These are phyloP conservation scores for Dendronephthya gigantea DNA, from an alignment of 64 coral and sea anemone species.

Conservation along the genomic window DNA sequence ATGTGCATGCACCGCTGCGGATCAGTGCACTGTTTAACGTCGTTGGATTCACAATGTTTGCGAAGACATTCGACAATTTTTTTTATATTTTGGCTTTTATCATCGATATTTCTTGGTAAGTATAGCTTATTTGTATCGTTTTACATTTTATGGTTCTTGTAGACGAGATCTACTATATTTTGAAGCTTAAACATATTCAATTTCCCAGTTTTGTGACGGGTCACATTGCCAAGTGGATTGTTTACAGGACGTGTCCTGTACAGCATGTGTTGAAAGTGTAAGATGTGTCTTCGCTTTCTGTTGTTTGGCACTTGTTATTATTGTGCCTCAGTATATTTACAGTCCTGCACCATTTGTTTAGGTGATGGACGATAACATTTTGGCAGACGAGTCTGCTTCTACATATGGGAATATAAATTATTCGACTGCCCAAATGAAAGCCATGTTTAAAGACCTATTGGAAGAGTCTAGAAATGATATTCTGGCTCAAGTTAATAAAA, in stretches of 20 bases:
- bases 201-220: not conserved
- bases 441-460: not conserved
- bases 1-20: not conserved
- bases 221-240: no score
- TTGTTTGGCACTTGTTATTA: not conserved
- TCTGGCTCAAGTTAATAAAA: not conserved
- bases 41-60: not conserved
- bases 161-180: not conserved
- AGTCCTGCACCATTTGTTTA: not conserved
- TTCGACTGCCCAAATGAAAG: not conserved
- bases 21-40: not conserved
- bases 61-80: not conserved
- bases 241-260: constrained; percentile 21
- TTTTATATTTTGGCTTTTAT: not conserved
- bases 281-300: not conserved
- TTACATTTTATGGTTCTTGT: not conserved
- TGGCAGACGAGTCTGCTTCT: not conserved
- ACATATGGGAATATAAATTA: not conserved
- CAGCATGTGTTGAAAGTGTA: not conserved
- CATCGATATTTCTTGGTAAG: not conserved
- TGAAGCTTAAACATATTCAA: not conserved
- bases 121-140: not conserved
- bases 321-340: not conserved
- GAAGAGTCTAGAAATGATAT: not conserved
- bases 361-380: not conserved